phyloP scores from a whole-genome alignment of 1,140 invertebrate genomes.

The Laodelphax striatellus region DNA sequence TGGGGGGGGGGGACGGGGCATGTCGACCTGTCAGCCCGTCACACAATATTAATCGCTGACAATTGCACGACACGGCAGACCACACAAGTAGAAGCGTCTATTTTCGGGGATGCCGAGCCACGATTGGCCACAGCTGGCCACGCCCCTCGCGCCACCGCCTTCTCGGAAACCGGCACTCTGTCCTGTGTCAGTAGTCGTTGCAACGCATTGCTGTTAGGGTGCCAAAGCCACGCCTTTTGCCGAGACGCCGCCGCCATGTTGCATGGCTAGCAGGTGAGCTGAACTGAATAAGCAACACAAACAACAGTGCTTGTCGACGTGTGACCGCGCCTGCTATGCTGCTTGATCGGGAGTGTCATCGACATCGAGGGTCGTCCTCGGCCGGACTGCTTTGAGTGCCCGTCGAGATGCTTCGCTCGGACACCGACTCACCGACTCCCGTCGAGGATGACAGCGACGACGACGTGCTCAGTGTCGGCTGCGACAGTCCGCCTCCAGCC shows the following conservation, averaged over 20 bases:
- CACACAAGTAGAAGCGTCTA: background rate
- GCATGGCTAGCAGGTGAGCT: background rate
- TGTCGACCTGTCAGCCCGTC: background rate
- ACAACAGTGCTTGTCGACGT: background rate
- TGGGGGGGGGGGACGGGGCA: background rate
- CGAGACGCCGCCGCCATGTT: background rate
- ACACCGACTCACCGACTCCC: background rate
- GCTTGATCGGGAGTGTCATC: background rate
- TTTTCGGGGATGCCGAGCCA: background rate
- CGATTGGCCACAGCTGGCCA: background rate
- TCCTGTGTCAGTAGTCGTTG: background rate
- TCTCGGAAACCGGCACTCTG: background rate
- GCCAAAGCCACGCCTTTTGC: background rate
- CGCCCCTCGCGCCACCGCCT: background rate
- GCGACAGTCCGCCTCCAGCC: constrained; percentile 12
- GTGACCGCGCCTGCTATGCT: background rate
- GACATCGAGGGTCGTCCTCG: background rate
- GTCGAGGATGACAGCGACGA: constrained; percentile 10
- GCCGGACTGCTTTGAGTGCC: background rate
- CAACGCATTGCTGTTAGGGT: background rate
- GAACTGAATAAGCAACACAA: background rate
- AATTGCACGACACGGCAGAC: background rate
- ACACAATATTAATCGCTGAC: background rate
- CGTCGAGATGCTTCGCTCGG: background rate
- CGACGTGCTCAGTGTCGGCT: constrained; percentile 17